Conservation (phyloP, 2,797 vertebrate genomes). For the Rhinella marina region DNA sequence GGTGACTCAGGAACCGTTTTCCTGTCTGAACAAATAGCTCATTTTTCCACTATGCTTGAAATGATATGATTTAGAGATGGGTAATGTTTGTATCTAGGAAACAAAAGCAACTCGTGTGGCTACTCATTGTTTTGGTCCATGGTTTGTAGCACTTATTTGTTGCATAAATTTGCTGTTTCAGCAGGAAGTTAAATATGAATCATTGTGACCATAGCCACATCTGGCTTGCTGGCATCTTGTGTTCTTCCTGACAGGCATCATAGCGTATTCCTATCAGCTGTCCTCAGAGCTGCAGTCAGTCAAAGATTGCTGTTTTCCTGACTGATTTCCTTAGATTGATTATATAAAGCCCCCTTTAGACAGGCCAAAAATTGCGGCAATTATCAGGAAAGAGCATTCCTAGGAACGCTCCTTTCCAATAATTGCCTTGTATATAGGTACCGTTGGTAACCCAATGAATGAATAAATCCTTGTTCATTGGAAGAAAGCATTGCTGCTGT, state of each 20-base stretch:
- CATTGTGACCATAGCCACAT: background rate
- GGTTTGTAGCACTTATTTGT: background rate
- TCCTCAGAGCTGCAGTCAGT: no score
- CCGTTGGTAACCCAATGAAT: no score
- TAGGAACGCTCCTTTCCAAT: no score
- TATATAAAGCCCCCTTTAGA: no score
- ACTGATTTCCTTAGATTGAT: no score
- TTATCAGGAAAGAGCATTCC: no score
- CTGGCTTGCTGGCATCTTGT: background rate
- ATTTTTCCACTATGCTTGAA: slow-evolving; percentile 53
- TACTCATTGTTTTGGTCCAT: slow-evolving; percentile 35
- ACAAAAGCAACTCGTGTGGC: slow-evolving; percentile 27
- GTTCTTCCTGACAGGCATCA: background rate
- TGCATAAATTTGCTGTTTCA: slow-evolving; percentile 7
- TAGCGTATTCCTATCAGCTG: no score
- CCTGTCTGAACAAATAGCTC: slow-evolving; percentile 52
- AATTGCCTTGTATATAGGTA: no score
- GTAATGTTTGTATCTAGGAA: slow-evolving; percentile 48
- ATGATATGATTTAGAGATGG: slow-evolving; percentile 28
- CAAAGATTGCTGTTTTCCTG: no score
- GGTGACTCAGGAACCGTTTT: slow-evolving; percentile 55
- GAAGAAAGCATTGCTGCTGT: no score
- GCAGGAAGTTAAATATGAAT: background rate
- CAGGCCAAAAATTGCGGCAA: no score
- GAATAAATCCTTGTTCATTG: no score